Evolutionary conservation across 2,797 vertebrate species (phyloP).

Genomic region (Enteromius fasciolatus): DNA sequence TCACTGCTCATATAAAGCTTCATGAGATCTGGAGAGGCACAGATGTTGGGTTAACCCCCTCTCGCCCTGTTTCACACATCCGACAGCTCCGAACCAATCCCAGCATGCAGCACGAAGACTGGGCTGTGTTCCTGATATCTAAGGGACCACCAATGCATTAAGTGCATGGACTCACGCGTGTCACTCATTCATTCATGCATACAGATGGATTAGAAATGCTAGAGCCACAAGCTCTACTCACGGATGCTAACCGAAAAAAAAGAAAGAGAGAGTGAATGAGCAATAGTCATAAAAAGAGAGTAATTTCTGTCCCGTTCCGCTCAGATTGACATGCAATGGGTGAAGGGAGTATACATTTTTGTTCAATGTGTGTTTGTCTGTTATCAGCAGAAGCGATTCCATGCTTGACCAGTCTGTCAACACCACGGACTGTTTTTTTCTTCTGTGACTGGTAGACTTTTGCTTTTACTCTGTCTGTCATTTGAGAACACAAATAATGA

Average conservation of each 20-base stretch:
- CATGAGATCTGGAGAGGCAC: constrained; percentile 32
- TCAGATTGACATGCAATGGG: constrained; percentile 8
- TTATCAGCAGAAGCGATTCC: constrained; percentile 31
- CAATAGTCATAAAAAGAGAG: not conserved
- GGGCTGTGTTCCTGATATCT: constrained; percentile 25
- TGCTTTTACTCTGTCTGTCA: constrained; percentile 8
- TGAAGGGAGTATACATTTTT: not conserved
- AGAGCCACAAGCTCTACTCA: not conserved
- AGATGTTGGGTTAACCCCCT: constrained; percentile 46
- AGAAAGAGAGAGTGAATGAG: not conserved
- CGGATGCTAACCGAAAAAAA: constrained; percentile 10
- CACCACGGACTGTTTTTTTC: constrained; percentile 14
- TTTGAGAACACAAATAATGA: constrained; percentile 28
- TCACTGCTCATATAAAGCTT: constrained; percentile 23
- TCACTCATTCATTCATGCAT: constrained; percentile 43
- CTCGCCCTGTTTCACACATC: constrained; percentile 31
- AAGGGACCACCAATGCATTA: constrained; percentile 34
- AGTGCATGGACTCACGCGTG: constrained; percentile 28
- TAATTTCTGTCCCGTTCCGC: not conserved
- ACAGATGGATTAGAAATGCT: constrained; percentile 13
- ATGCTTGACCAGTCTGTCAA: constrained; percentile 35
- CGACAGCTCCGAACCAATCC: constrained; percentile 29
- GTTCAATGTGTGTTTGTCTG: not conserved
- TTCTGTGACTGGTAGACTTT: constrained; percentile 22
- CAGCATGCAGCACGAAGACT: constrained; percentile 33